phyloP scores from a whole-genome alignment of 2,888 invertebrate genomes.

The Chrysomela aeneicollis region DNA sequence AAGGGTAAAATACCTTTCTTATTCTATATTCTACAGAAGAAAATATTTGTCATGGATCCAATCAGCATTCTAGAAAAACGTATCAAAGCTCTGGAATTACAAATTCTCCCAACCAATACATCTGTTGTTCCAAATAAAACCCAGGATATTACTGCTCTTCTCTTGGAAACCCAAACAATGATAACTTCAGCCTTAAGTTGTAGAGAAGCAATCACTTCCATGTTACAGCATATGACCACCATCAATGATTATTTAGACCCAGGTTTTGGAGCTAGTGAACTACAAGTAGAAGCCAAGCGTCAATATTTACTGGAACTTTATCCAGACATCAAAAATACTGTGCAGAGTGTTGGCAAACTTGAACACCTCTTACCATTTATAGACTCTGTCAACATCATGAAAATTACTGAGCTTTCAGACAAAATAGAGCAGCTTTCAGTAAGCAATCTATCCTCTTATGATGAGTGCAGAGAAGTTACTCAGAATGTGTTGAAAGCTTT shows the following conservation, averaged over 20 bases:
- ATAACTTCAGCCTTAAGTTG: slow-evolving; percentile 64
- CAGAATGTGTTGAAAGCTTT: slow-evolving; percentile 59
- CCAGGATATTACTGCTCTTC: slow-evolving; percentile 59
- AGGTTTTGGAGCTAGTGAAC: slow-evolving; percentile 58
- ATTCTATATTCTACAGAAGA: too few relatives aligned
- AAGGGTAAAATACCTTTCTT: too few relatives aligned
- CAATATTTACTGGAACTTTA: slow-evolving; percentile 62
- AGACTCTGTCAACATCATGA: slow-evolving; percentile 59
- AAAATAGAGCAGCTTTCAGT: slow-evolving; percentile 60
- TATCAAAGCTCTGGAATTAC: slow-evolving; percentile 61
- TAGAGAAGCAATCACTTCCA: slow-evolving; percentile 61
- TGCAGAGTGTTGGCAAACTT: slow-evolving; percentile 57
- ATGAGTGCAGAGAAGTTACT: slow-evolving; percentile 57
- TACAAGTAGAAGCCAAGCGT: slow-evolving; percentile 62
- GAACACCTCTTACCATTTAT: slow-evolving; percentile 59
- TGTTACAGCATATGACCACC: slow-evolving; percentile 61
- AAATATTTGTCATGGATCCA: slow-evolving; percentile 38
- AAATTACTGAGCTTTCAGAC: slow-evolving; percentile 60
- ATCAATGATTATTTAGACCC: slow-evolving; percentile 63
- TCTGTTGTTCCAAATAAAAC: slow-evolving; percentile 48
- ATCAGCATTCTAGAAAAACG: slow-evolving; percentile 62
- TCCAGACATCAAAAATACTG: slow-evolving; percentile 60
- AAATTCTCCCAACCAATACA: slow-evolving; percentile 56
- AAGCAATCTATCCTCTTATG: slow-evolving; percentile 58
- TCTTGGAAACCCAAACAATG: slow-evolving; percentile 62